These are phyloP conservation scores for Cydia pomonella DNA, from an alignment of 1,140 invertebrate species.

Conservation along the genomic window DNA sequence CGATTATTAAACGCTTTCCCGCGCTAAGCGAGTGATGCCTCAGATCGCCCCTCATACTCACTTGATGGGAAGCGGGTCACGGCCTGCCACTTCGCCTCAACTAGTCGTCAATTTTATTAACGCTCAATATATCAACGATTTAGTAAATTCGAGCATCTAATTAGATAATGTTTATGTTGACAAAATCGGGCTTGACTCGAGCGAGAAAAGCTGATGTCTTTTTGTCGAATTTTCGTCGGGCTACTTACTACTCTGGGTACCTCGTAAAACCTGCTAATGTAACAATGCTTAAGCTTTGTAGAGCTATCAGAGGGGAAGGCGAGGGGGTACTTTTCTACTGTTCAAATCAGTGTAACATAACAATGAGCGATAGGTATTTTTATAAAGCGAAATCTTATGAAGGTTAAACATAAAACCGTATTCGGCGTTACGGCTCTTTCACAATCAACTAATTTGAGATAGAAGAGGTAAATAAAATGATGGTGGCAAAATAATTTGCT, in stretches of 20 bases:
- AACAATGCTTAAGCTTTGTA: too few relatives aligned
- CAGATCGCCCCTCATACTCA: conserved; percentile 20
- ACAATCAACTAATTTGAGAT: conserved; percentile 1
- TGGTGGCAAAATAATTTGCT: conserved; percentile 5
- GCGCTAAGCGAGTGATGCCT: conserved; percentile 10
- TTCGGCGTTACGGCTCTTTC: background rate
- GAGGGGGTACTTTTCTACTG: too few relatives aligned
- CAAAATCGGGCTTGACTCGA: background rate
- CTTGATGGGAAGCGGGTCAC: conserved; percentile 29
- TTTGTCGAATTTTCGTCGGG: too few relatives aligned
- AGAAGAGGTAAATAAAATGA: background rate
- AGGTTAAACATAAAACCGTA: background rate
- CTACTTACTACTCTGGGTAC: too few relatives aligned
- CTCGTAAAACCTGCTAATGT: too few relatives aligned
- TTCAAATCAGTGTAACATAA: too few relatives aligned
- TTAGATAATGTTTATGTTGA: background rate
- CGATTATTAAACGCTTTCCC: background rate
- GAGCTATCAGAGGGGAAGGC: too few relatives aligned
- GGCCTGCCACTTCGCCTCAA: conserved; percentile 24
- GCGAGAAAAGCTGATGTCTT: background rate
- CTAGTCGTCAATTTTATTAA: background rate
- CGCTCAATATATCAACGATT: conserved; percentile 6
- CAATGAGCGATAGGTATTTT: too few relatives aligned
- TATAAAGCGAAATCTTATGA: background rate
- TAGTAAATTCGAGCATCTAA: background rate